Base-by-base conservation (phyloP, 2,113 vertebrate species). In the Calcarius ornatus region DNA sequence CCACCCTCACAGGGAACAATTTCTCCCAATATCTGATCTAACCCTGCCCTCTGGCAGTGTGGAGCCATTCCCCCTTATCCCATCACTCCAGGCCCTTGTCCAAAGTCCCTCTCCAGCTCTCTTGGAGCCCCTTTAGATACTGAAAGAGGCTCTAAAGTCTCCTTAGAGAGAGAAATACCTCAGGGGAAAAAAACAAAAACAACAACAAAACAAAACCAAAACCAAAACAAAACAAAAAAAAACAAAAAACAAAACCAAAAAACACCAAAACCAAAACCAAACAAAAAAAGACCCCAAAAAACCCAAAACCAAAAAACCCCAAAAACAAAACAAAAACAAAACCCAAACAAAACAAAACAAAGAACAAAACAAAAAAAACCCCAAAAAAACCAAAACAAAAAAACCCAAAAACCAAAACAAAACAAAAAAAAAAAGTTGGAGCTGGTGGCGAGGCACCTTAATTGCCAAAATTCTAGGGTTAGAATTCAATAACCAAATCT, bases 131-230 rank as follows among this genome's bases (percentile, higher is more conserved):
- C 45, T 17, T 53, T 15, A 40, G 16, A 33, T 24, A 30, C 20
- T 45, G 28, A 59, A 45, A 45, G 12, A 2, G 16, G 53, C 20
- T 53, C 53, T 30, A 15, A 60, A 51, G 7, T 30, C 53, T 68
- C 33, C 45, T 12, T 7, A 38, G n/a, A 60, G 15, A 75, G 16
- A 57, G 28, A 40, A 53, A 81, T 83, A 31, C 9, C 33, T 24
- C 3, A 9, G 14, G 8, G 23, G 5, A 0, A 2, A 5, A 23
- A n/a, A n/a, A n/a, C n/a, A n/a, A n/a, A n/a, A n/a, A n/a, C n/a
- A n/a, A n/a, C n/a, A n/a, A n/a, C n/a, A n/a, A n/a, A n/a, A n/a
- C n/a, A n/a, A n/a, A n/a, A n/a, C n/a, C n/a, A n/a, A n/a, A n/a
- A n/a, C n/a, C n/a, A n/a, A n/a, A n/a, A n/a, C n/a, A n/a, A n/a